phyloP scores from a whole-genome alignment of 2,888 invertebrate species.

The Teinopalpus imperialis region DNA sequence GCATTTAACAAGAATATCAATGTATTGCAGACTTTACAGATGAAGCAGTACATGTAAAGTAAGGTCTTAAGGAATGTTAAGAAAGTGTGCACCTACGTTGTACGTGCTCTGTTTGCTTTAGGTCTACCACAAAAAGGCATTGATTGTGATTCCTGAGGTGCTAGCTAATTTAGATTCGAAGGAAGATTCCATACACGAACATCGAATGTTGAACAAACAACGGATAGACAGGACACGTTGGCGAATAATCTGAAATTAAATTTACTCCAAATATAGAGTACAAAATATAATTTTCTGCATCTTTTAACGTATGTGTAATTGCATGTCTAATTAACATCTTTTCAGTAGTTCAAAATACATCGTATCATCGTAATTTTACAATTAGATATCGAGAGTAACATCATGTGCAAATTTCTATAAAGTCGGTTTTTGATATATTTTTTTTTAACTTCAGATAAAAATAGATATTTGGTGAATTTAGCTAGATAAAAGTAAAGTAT shows the following conservation, averaged over 20 bases:
- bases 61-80: conserved; percentile 49
- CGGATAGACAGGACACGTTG: conserved; percentile 11
- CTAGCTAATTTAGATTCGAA: conserved; percentile 69
- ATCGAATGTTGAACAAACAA: conserved; percentile 26
- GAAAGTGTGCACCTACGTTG: conserved; percentile 53
- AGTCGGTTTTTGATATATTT: too few species aligned
- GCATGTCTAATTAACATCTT: too few species aligned
- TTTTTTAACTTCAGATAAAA: too few species aligned
- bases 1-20: neutral
- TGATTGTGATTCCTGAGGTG: conserved; percentile 59
- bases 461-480: too few species aligned
- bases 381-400: too few species aligned
- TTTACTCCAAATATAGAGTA: too few species aligned
- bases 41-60: conserved; percentile 9
- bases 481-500: too few species aligned
- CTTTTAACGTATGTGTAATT: too few species aligned
- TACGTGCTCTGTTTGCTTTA: conserved; percentile 57
- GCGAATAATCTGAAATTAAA: neutral
- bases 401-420: too few species aligned
- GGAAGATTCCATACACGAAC: conserved; percentile 47
- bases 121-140: conserved; percentile 48
- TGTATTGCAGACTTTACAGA: conserved; percentile 5
- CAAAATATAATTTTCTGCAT: too few species aligned
- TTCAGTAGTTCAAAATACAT: too few species aligned
- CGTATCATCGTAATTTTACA: too few species aligned